phyloP scores from a whole-genome alignment of 2,113 vertebrate genomes.

The Oncorhynchus clarkii region DNA sequence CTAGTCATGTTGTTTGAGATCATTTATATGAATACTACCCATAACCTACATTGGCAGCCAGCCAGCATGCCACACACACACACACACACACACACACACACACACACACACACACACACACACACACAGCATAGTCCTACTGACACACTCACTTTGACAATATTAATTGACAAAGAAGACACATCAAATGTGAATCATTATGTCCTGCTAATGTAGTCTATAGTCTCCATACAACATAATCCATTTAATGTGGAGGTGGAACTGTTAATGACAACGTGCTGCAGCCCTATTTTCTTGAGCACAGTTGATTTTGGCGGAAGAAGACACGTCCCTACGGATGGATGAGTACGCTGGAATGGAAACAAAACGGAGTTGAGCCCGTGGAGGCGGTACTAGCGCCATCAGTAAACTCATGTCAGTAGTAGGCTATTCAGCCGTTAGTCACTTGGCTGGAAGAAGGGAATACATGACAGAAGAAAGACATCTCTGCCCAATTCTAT shows the following conservation, averaged over 20 bases:
- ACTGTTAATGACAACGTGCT: background rate
- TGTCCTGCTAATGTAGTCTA: background rate
- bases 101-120: too few relatives aligned
- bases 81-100: too few relatives aligned
- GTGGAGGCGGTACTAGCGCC: constrained; percentile 4
- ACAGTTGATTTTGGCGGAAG: constrained; percentile 7
- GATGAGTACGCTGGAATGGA: background rate
- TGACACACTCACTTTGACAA: background rate
- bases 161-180: background rate
- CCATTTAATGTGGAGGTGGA: background rate
- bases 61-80: too few relatives aligned
- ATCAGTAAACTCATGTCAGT: background rate
- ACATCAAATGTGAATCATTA: background rate
- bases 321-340: background rate
- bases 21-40: background rate
- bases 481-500: background rate
- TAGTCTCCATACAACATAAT: background rate
- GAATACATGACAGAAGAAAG: background rate
- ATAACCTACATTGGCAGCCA: too few relatives aligned
- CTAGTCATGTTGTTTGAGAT: background rate
- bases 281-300: constrained; percentile 4
- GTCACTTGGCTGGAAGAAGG: background rate
- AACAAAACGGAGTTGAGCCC: background rate
- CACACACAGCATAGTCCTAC: background rate
- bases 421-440: background rate